Conservation (phyloP, 2,113 vertebrate genomes). For the Machaerirhynchus nigripectus region DNA sequence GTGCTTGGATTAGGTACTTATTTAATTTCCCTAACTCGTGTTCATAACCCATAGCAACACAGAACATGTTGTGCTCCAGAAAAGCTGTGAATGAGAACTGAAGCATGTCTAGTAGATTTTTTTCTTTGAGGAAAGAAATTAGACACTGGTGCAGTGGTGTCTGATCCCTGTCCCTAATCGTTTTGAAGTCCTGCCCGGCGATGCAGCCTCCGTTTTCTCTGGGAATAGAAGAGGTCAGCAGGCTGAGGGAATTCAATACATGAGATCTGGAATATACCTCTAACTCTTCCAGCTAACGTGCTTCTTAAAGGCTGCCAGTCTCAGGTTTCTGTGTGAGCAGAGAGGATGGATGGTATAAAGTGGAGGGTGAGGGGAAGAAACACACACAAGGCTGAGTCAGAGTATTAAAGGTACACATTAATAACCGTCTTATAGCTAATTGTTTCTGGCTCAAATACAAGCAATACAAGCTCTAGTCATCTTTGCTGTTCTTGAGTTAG, state of each 20-base stretch:
- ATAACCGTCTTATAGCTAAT: not conserved
- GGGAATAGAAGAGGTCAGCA: not conserved
- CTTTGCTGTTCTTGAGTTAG: not conserved
- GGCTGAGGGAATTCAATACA: not conserved
- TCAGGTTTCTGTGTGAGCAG: not conserved
- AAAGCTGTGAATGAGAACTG: not conserved
- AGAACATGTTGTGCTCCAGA: not conserved
- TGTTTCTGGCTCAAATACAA: not conserved
- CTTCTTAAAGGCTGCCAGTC: not conserved
- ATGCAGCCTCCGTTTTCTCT: not conserved
- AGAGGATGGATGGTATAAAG: not conserved
- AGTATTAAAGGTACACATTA: not conserved
- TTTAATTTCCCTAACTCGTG: not conserved
- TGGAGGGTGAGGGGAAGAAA: not conserved
- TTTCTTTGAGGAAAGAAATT: not conserved
- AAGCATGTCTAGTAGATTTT: not conserved
- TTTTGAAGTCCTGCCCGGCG: not conserved
- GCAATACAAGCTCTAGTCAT: not conserved
- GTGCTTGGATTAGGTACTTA: slow-evolving; percentile 29
- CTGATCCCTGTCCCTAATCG: not conserved
- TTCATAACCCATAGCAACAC: slow-evolving; percentile 16
- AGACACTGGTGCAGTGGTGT: not conserved
- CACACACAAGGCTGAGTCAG: not conserved
- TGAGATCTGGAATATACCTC: not conserved
- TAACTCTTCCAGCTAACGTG: not conserved